These are phyloP conservation scores for Smittia aterrima DNA, from an alignment of 2,888 invertebrate genomes.

Conservation along the genomic window DNA sequence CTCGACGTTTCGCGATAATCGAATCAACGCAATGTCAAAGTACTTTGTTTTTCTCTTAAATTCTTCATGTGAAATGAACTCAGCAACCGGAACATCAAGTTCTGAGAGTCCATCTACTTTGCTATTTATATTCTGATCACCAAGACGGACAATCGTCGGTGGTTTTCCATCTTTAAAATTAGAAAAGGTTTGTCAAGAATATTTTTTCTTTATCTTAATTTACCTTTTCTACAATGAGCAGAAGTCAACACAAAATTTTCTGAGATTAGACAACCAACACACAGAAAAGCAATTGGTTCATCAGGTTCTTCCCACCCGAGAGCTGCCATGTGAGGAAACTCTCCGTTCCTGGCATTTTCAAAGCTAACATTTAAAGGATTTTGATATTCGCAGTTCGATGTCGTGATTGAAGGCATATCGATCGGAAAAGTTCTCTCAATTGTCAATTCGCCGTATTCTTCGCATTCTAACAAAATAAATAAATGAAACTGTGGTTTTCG, in stretches of 20 bases:
- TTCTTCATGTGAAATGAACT: conserved; percentile 49
- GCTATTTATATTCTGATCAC: conserved; percentile 51
- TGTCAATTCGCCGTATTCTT: conserved; percentile 22
- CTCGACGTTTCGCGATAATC: conserved; percentile 49
- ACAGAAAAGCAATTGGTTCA: conserved; percentile 49
- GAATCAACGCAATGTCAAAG: conserved; percentile 61
- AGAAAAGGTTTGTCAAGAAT: too few relatives aligned
- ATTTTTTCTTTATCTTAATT: too few relatives aligned
- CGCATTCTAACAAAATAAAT: conserved; percentile 13
- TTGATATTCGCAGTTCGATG: neutral
- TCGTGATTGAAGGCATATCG: neutral
- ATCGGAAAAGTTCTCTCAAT: neutral
- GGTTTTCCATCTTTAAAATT: too few relatives aligned
- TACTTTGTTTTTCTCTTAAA: conserved; percentile 55
- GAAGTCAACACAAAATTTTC: conserved; percentile 59
- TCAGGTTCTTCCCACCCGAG: conserved; percentile 50
- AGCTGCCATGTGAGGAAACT: conserved; percentile 60
- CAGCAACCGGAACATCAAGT: conserved; percentile 48
- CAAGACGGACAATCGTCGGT: conserved; percentile 49
- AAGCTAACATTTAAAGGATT: conserved; percentile 50
- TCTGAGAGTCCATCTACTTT: conserved; percentile 49
- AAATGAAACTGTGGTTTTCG: neutral
- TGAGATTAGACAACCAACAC: conserved; percentile 55
- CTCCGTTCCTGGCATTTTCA: conserved; percentile 53
- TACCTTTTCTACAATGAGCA: conserved; percentile 56